Conservation (phyloP, 2,113 vertebrate genomes). For the Mesoclemmys tuberculata region DNA sequence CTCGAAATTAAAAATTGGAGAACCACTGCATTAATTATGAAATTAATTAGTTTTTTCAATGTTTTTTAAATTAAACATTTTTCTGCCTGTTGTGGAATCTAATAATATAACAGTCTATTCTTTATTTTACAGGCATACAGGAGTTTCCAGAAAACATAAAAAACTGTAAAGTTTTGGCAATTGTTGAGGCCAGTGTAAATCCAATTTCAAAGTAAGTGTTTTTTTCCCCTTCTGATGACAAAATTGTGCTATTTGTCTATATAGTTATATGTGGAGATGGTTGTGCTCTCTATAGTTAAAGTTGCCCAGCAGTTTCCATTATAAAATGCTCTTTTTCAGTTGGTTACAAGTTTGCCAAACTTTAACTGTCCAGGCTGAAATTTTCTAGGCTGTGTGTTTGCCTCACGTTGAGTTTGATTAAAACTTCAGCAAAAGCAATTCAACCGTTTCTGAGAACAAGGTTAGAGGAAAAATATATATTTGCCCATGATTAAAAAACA, state of each 20-base stretch:
- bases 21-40: neutral
- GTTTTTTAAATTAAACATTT: neutral
- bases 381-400: neutral
- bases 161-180: slow-evolving; percentile 94
- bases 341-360: neutral
- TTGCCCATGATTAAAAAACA: neutral
- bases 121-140: slow-evolving; percentile 91
- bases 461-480: neutral
- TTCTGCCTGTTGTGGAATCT: neutral
- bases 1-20: neutral
- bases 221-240: neutral
- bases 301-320: neutral
- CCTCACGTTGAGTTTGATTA: neutral
- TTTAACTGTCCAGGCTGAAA: neutral
- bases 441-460: neutral
- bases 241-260: neutral
- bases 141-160: slow-evolving; percentile 99
- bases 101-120: neutral
- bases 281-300: neutral
- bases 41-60: neutral
- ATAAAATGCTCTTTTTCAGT: neutral
- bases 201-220: slow-evolving; percentile 97
- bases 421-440: neutral
- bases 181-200: slow-evolving; percentile 98
- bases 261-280: neutral